Conservation (phyloP, 2,888 invertebrate species). For the Dusona sp. region DNA sequence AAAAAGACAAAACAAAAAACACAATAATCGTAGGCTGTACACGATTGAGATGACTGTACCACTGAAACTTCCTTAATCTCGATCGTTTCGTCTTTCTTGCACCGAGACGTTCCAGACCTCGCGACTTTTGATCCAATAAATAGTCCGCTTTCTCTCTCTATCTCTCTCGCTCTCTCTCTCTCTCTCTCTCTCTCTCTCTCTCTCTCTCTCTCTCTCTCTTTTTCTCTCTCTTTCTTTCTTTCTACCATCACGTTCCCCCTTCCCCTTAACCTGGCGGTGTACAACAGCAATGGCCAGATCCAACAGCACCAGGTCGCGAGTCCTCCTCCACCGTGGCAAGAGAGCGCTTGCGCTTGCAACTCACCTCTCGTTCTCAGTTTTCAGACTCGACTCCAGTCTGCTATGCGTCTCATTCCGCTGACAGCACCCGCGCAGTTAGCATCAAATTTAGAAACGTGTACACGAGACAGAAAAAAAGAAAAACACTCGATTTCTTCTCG, state of each 20-base stretch:
- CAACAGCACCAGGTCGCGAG: constrained; percentile 53
- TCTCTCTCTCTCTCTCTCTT: constrained; percentile 38
- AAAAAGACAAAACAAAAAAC: neutral
- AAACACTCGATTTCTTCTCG: constrained; percentile 8
- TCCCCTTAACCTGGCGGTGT: constrained; percentile 5
- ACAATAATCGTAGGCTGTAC: constrained; percentile 16
- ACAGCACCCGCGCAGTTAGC: constrained; percentile 76
- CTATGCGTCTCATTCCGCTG: constrained; percentile 78
- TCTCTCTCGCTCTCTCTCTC: constrained; percentile 43
- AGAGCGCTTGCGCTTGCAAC: constrained; percentile 69
- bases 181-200: constrained; percentile 40
- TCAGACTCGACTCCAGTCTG: constrained; percentile 53
- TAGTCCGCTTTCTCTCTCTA: constrained; percentile 55
- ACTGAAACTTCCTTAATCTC: constrained; percentile 17
- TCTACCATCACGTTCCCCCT: constrained; percentile 8
- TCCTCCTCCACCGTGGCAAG: constrained; percentile 65
- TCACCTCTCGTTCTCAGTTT: constrained; percentile 61
- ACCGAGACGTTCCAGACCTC: constrained; percentile 49
- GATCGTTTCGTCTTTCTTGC: constrained; percentile 23
- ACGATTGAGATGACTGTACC: neutral
- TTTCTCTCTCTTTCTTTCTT: constrained; percentile 24
- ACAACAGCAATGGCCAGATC: constrained; percentile 50
- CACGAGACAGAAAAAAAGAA: neutral
- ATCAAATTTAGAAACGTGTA: constrained; percentile 29
- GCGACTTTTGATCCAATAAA: constrained; percentile 70